A percentile compares a stretch with the other conserved stretches of the same genome.
Conservation (phyloP, 2,113 vertebrate species). For the Oenanthe melanoleuca region DNA sequence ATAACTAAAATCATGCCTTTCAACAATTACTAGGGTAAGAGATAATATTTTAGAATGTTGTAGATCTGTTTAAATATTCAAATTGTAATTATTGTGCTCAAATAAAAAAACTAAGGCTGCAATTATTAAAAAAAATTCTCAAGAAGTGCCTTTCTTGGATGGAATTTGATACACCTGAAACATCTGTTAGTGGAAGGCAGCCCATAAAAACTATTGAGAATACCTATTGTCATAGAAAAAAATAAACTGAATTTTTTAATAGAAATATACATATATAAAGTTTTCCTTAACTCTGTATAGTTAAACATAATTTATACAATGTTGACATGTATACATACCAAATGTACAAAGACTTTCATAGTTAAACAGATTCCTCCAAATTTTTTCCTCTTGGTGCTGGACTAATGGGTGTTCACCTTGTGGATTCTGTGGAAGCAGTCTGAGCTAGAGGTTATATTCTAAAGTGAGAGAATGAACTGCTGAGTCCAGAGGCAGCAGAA, state of each 20-base stretch:
- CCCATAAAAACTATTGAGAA: neutral
- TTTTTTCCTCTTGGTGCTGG: neutral
- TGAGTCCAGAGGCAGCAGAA: neutral
- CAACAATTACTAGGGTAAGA: neutral
- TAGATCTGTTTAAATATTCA: neutral
- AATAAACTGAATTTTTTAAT: neutral
- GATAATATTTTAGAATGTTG: neutral
- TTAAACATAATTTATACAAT: neutral
- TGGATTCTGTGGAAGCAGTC: neutral
- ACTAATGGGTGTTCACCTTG: neutral
- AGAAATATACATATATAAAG: neutral
- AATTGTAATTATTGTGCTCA: neutral
- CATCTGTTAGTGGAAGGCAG: neutral
- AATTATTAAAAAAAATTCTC: neutral
- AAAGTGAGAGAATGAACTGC: neutral
- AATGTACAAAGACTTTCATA: neutral
- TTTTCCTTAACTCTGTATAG: neutral
- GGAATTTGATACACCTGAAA: neutral
- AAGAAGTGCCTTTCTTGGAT: neutral
- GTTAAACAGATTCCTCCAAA: neutral
- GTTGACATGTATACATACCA: fast-evolving
- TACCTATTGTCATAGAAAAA: neutral
- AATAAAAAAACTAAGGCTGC: neutral
- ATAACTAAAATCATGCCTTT: neutral
- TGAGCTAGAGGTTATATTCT: neutral